These are phyloP conservation scores for Poecilia picta DNA, from an alignment of 2,797 vertebrate species.

Conservation along the genomic window DNA sequence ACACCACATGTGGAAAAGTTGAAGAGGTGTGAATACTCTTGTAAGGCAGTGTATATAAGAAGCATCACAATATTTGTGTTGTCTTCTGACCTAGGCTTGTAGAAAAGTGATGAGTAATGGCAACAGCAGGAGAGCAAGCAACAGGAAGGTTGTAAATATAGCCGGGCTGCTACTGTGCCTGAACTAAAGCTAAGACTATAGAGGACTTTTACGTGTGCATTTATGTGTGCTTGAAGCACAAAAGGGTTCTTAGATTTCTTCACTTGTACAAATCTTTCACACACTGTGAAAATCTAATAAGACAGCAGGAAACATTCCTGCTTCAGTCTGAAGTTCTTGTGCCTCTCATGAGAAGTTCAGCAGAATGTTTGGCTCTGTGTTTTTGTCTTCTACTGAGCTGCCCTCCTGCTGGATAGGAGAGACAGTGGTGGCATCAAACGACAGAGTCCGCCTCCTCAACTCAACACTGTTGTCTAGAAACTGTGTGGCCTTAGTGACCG, in stretches of 20 bases:
- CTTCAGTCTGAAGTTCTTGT: conserved; percentile 20
- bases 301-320: conserved; percentile 43
- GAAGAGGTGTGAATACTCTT: background rate
- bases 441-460: conserved; percentile 87
- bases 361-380: conserved; percentile 61
- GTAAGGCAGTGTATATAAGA: background rate
- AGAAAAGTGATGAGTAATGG: conserved; percentile 28
- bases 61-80: background rate
- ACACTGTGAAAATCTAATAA: conserved; percentile 47
- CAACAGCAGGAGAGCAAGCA: conserved; percentile 51
- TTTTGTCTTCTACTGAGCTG: conserved; percentile 73
- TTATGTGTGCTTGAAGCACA: conserved; percentile 60
- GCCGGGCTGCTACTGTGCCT: conserved; percentile 44
- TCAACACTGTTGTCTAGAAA: conserved; percentile 82
- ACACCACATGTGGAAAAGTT: background rate
- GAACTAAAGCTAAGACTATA: conserved; percentile 69
- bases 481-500: conserved; percentile 72
- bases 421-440: conserved; percentile 84
- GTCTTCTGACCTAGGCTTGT: conserved; percentile 59
- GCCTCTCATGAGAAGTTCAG: conserved; percentile 58
- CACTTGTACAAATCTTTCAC: conserved; percentile 43
- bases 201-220: conserved; percentile 56
- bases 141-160: conserved; percentile 58
- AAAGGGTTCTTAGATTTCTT: conserved; percentile 33
- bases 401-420: conserved; percentile 82